Base-by-base conservation (phyloP, 2,113 vertebrate genomes). In the Thunnus maccoyii region DNA sequence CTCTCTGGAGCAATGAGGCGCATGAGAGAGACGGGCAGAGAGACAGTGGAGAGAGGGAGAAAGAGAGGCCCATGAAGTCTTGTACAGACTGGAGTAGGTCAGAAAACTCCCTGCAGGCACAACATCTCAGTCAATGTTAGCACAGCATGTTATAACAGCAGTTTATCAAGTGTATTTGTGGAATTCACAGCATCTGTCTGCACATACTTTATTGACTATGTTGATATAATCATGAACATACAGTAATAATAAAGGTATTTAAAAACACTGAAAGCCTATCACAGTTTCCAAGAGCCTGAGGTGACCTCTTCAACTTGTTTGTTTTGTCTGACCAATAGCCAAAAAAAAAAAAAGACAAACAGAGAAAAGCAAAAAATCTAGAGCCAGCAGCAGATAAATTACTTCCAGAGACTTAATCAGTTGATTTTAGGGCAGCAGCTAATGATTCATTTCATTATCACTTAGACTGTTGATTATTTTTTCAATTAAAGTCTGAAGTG, bases 1-100 rank as follows among this genome's bases (percentile, higher is more conserved):
- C 89, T 71, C 83, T 89, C 48, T 61, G 80, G 61, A 88, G 80
- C 90, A 93, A 79, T 87, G 86, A 89, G 77, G 91, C 88, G n/a
- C 61, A 82, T 46, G 81, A 72, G 60, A 71, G 61, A 27, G 61
- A 41, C 58, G 57, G 30, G 46, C 50, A 47, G 48, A 60, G 46
- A 65, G 17, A 15, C 17, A 10, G 2, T 11, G 50, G 61, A 48
- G 13, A 51, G n/a, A 44, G 32, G 41, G 13, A 30, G 1, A 72
- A 44, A 52, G 18, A 55, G 52, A 16, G 73, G 32, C 3, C 16
- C 1, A 18, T 71, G 50, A 55, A 11, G 78, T 71, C 55, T 46
- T 69, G 60, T 41, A 18, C 50, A 25, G 13, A 67, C 5, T 4
- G 52, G 57, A 78, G 6, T n/a, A 3, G 50, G 20, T 72, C 71